A percentile compares a stretch with the other conserved stretches of the same genome.
These are phyloP conservation scores for Crotalus helleri DNA, from an alignment of 2,113 vertebrate genomes.

Conservation along the genomic window DNA sequence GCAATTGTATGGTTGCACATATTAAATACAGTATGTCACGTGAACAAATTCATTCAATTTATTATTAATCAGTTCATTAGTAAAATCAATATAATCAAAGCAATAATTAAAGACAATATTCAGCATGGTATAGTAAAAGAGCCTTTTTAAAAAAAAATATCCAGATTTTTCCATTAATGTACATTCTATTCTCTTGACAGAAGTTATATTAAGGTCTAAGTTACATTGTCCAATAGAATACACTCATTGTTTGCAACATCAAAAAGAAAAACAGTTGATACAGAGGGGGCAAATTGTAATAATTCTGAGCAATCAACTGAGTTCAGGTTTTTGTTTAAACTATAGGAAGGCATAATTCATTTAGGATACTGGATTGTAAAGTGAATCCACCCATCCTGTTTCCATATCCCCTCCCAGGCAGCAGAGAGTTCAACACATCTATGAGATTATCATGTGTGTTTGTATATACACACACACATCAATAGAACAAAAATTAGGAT, in stretches of 20 bases:
- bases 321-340: background rate
- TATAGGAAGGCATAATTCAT: background rate
- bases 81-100: background rate
- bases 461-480: background rate
- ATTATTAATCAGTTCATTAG: background rate
- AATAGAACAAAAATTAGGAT: background rate
- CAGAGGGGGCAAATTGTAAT: background rate
- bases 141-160: background rate
- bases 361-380: background rate
- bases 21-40: background rate
- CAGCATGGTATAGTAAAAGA: background rate
- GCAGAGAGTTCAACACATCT: no score
- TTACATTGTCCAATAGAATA: background rate
- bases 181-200: background rate
- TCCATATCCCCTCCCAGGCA: background rate
- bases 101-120: background rate
- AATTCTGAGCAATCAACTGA: no score
- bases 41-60: background rate
- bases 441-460: background rate
- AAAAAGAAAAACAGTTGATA: background rate
- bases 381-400: conserved; percentile 5
- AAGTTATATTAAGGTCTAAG: background rate
- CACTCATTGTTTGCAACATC: background rate
- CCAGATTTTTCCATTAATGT: background rate
- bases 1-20: background rate